A percentile compares a stretch with the other conserved stretches of the same genome.
Conservation (phyloP, 1,140 invertebrate species). For the Heliconius eleuchia region DNA sequence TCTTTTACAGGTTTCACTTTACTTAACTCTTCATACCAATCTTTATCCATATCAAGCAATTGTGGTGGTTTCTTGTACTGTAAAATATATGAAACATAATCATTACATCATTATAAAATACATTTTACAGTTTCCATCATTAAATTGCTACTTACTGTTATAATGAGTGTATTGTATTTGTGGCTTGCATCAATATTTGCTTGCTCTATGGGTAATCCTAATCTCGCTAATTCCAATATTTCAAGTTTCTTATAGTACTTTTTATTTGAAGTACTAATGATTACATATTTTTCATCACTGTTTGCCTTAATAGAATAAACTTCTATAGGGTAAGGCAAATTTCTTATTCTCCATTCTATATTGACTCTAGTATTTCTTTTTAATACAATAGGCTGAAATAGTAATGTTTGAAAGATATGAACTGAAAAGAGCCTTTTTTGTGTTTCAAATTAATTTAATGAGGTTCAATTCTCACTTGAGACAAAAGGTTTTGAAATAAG, state of each 20-base stretch:
- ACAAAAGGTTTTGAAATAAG: no score
- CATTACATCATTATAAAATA: neutral
- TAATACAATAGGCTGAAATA: constrained; percentile 85
- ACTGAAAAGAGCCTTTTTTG: no score
- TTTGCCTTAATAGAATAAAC: constrained; percentile 86
- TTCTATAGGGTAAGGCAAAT: constrained; percentile 87
- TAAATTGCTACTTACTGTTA: constrained; percentile 82
- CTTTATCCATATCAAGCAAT: constrained; percentile 86
- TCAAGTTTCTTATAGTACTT: constrained; percentile 90
- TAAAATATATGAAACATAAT: constrained; percentile 49
- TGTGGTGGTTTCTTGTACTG: constrained; percentile 88
- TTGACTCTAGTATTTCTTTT: constrained; percentile 87
- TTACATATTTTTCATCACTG: constrained; percentile 83
- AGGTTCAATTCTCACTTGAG: no score
- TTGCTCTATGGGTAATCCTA: constrained; percentile 84
- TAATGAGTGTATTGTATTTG: constrained; percentile 89
- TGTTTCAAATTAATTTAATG: no score
- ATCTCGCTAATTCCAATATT: constrained; percentile 86
- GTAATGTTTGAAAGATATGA: neutral
- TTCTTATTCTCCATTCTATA: constrained; percentile 91
- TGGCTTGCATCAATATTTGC: constrained; percentile 85
- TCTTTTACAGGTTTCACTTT: constrained; percentile 72
- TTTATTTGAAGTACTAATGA: constrained; percentile 88
- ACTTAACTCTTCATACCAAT: constrained; percentile 73
- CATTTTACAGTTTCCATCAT: neutral